Evolutionary conservation across 2,797 vertebrate genomes (phyloP).

Genomic region (Brachyrhaphis roseni): DNA sequence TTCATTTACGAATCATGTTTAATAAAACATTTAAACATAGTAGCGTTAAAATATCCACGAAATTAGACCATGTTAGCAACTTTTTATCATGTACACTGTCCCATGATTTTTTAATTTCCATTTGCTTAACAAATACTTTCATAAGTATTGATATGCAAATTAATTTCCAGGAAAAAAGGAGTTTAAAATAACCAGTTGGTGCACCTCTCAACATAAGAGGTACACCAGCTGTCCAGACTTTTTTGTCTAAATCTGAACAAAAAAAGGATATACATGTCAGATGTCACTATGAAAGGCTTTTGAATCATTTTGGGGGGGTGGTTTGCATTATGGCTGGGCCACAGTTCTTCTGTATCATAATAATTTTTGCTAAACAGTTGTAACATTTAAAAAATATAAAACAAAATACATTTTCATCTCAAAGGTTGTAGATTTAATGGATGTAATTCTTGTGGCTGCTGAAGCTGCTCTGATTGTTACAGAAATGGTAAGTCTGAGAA

Average conservation of each 20-base stretch:
- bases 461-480: neutral
- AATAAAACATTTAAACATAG: neutral
- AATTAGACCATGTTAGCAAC: neutral
- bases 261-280: neutral
- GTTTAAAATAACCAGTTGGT: neutral
- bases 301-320: too few relatives aligned
- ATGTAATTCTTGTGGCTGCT: neutral
- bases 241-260: neutral
- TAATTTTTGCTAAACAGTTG: neutral
- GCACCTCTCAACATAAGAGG: neutral
- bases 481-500: neutral
- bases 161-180: neutral
- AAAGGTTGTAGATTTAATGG: neutral
- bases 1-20: neutral
- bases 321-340: neutral
- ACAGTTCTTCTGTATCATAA: neutral
- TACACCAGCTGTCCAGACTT: too few relatives aligned
- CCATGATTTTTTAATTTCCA: neutral
- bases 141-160: constrained; percentile 3
- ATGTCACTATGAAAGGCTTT: neutral
- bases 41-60: neutral
- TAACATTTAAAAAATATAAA: neutral
- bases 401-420: neutral
- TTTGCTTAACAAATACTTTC: neutral
- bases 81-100: neutral